Percentiles rank a stretch among this genome's conserved stretches.
Conservation (phyloP, 2,113 vertebrate species). For the Mugil cephalus region DNA sequence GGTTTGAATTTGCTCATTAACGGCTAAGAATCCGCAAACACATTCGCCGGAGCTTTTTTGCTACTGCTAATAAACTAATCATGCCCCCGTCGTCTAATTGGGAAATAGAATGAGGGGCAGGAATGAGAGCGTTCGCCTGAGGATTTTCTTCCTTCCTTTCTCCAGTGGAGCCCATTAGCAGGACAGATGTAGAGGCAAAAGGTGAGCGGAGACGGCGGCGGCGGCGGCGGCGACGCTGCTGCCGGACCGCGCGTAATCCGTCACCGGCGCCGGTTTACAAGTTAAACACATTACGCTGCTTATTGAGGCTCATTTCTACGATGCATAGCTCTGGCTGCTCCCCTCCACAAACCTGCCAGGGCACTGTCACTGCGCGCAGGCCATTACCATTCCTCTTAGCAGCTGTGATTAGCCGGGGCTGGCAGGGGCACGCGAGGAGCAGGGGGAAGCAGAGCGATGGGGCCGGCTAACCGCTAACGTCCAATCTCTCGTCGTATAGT, state of each 20-base stretch:
- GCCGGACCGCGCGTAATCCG: conserved; percentile 74
- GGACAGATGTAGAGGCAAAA: conserved; percentile 83
- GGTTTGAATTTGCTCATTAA: conserved; percentile 88
- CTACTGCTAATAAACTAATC: conserved; percentile 87
- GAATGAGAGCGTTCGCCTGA: conserved; percentile 72
- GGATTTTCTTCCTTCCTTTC: no score
- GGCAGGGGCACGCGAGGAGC: conserved; percentile 35
- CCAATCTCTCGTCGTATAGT: conserved; percentile 87
- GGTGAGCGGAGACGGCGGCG: conserved; percentile 81
- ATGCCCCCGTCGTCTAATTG: conserved; percentile 84
- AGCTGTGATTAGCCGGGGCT: conserved; percentile 64
- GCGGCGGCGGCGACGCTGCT: conserved; percentile 65
- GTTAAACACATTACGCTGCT: conserved; percentile 84
- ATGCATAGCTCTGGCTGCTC: conserved; percentile 51
- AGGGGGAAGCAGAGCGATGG: conserved; percentile 37
- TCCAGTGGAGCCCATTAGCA: conserved; percentile 80
- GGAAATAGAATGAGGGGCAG: conserved; percentile 79
- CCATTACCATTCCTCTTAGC: conserved; percentile 73
- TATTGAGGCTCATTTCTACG: conserved; percentile 74
- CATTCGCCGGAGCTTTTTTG: conserved; percentile 82
- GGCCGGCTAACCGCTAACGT: conserved; percentile 22
- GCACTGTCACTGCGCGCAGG: conserved; percentile 68
- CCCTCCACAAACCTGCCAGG: conserved; percentile 64
- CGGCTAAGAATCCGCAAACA: conserved; percentile 86
- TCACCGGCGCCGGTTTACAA: conserved; percentile 79